These are phyloP conservation scores for Eurosta solidaginis DNA, from an alignment of 1,140 invertebrate genomes.

Conservation along the genomic window DNA sequence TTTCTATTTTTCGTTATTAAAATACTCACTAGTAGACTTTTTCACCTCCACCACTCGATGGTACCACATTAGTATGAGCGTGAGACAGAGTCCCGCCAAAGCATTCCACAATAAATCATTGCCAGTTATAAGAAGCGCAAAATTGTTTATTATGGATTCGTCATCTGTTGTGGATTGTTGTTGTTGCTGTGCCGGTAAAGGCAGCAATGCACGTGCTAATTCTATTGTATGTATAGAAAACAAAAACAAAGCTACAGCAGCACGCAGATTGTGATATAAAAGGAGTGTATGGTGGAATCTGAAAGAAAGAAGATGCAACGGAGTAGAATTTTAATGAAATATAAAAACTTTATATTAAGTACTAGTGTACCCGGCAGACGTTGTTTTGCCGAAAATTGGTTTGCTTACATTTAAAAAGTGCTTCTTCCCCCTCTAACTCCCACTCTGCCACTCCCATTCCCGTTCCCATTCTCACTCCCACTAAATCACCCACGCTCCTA, in stretches of 20 bases:
- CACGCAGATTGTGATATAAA: slow-evolving; percentile 55
- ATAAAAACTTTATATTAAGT: too few species aligned
- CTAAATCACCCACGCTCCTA: too few species aligned
- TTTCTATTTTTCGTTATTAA: background rate
- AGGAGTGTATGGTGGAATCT: slow-evolving; percentile 55
- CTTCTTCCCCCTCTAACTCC: too few species aligned
- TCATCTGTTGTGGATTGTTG: slow-evolving; percentile 23
- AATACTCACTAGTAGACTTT: slow-evolving; percentile 48
- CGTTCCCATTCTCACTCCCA: too few species aligned
- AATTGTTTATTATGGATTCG: slow-evolving; percentile 34
- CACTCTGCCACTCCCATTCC: too few species aligned
- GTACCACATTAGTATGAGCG: slow-evolving; percentile 52
- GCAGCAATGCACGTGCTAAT: slow-evolving; percentile 44
- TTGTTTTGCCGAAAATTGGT: too few species aligned
- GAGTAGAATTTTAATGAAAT: slow-evolving; percentile 6
- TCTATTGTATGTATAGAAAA: slow-evolving; percentile 51
- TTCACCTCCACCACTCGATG: slow-evolving; percentile 54
- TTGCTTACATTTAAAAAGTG: too few species aligned
- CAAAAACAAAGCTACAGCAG: slow-evolving; percentile 44
- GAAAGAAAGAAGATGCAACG: slow-evolving; percentile 33
- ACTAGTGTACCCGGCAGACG: too few species aligned
- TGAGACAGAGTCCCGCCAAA: slow-evolving; percentile 43
- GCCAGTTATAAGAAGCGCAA: slow-evolving; percentile 35
- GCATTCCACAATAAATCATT: slow-evolving; percentile 46
- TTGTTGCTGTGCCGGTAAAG: slow-evolving; percentile 32